phyloP scores from a whole-genome alignment of 2,113 vertebrate genomes.

The Oncorhynchus mykiss region DNA sequence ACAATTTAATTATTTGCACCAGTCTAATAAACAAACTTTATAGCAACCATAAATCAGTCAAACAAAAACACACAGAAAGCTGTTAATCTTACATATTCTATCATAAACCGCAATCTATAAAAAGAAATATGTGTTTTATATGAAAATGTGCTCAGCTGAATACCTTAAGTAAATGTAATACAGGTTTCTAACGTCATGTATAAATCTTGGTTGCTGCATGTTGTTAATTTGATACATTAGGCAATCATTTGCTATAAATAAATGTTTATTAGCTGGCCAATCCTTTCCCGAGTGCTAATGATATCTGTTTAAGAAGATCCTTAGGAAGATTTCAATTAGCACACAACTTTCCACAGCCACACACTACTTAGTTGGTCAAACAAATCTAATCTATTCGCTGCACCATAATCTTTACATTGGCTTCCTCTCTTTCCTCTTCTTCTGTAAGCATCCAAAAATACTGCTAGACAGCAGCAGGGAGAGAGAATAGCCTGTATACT shows the following conservation, averaged over 20 bases:
- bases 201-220: slow-evolving; percentile 97
- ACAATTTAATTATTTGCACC: slow-evolving; percentile 98
- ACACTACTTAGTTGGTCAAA: neutral
- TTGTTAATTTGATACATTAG: slow-evolving; percentile 99
- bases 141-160: slow-evolving; percentile 92
- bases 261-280: slow-evolving; percentile 94
- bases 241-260: slow-evolving; percentile 99
- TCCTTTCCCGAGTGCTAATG: slow-evolving; percentile 84
- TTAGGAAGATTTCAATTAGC: slow-evolving; percentile 61
- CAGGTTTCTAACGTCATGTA: slow-evolving; percentile 86
- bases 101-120: slow-evolving; percentile 96
- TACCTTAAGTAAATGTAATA: slow-evolving; percentile 99
- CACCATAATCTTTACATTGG: neutral
- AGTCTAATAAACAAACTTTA: slow-evolving; percentile 98
- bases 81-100: slow-evolving; percentile 97
- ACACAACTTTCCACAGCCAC: slow-evolving; percentile 52
- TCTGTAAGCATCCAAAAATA: neutral
- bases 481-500: neutral
- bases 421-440: neutral
- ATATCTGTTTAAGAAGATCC: slow-evolving; percentile 68
- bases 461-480: neutral
- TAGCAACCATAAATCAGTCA: slow-evolving; percentile 87
- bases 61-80: slow-evolving; percentile 93
- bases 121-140: slow-evolving; percentile 93
- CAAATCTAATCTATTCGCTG: neutral